Conservation (phyloP, 2,888 invertebrate species). For the Lithophane semibrunnea region DNA sequence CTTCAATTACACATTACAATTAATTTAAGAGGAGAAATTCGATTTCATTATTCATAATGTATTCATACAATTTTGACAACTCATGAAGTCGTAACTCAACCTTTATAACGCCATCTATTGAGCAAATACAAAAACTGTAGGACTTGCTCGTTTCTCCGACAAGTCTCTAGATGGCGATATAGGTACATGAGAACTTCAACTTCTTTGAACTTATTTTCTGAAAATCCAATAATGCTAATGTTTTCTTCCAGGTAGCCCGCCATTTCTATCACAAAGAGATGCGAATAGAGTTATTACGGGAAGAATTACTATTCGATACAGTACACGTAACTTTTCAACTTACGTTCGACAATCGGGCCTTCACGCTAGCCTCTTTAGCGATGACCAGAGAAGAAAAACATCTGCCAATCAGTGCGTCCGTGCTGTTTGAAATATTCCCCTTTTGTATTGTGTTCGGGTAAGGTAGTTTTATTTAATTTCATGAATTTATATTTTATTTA, state of each 20-base stretch:
- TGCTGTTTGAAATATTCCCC: conserved; percentile 98
- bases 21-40: too few relatives aligned
- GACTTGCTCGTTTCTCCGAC: fast-evolving
- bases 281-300: conserved; percentile 96
- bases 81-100: too few relatives aligned
- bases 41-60: not conserved
- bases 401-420: conserved; percentile 96
- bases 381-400: conserved; percentile 97
- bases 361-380: conserved; percentile 95
- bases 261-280: conserved; percentile 99
- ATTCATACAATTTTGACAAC: too few relatives aligned
- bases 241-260: conserved; percentile 93
- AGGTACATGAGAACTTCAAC: fast-evolving
- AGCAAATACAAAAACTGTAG: fast-evolving
- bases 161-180: conserved; percentile 30
- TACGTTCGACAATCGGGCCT: conserved; percentile 98
- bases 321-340: conserved; percentile 98
- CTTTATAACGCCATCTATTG: conserved; percentile 22
- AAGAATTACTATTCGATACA: conserved; percentile 96
- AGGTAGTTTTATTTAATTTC: conserved; percentile 72
- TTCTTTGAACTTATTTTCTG: not conserved
- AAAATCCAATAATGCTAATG: not conserved
- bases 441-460: conserved; percentile 99
- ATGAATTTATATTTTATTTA: not conserved
- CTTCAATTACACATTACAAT: not conserved